A percentile compares a stretch with the other conserved stretches of the same genome.
phyloP scores from a whole-genome alignment of 2,113 vertebrate genomes.

The Pardalotus punctatus region DNA sequence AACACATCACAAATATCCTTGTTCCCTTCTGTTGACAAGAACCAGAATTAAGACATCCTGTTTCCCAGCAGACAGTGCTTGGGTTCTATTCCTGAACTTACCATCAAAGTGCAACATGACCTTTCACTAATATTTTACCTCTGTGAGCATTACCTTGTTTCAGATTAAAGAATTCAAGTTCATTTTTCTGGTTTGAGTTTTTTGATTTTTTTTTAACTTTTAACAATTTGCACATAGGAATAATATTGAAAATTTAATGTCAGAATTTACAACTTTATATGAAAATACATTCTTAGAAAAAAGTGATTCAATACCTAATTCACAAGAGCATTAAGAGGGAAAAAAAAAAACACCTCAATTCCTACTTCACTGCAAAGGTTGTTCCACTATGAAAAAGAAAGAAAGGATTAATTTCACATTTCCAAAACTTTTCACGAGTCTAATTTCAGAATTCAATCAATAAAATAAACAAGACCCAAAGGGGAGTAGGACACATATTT shows the following conservation, averaged over 20 bases:
- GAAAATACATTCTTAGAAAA: background rate
- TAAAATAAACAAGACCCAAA: background rate
- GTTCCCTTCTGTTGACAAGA: background rate
- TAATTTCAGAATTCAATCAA: background rate
- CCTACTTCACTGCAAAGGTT: background rate
- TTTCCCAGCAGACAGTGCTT: background rate
- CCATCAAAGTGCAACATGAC: fast-evolving
- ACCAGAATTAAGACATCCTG: background rate
- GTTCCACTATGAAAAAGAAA: background rate
- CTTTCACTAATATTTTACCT: background rate
- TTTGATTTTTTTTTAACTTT: background rate
- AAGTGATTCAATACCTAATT: background rate
- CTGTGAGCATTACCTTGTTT: background rate
- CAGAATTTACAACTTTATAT: background rate
- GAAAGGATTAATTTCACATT: background rate
- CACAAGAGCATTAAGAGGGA: background rate
- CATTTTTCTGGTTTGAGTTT: background rate
- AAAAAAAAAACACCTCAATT: background rate
- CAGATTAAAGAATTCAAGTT: background rate
- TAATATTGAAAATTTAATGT: background rate
- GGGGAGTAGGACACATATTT: background rate
- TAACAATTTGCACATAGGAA: background rate
- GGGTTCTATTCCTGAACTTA: background rate
- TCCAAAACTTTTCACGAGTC: background rate
- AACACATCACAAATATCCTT: background rate